These are phyloP conservation scores for Drosophila lowei DNA, from an alignment of 1,140 invertebrate species.

Conservation along the genomic window DNA sequence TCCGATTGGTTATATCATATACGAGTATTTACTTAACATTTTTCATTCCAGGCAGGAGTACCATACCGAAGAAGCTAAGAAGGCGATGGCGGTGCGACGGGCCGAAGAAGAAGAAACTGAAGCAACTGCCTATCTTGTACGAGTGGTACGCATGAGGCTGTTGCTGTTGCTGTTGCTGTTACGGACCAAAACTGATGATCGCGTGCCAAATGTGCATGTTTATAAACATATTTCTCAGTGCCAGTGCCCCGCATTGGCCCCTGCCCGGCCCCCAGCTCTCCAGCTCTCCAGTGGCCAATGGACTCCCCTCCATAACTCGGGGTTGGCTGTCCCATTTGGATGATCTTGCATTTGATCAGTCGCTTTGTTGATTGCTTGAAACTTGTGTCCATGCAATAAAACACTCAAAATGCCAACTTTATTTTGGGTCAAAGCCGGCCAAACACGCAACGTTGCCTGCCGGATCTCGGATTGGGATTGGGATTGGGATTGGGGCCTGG, in stretches of 20 bases:
- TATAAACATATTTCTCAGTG: constrained; percentile 74
- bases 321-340: constrained; percentile 66
- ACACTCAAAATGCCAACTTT: constrained; percentile 81
- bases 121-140: constrained; percentile 48
- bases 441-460: constrained; percentile 78
- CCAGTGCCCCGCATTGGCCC: constrained; percentile 19
- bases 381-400: constrained; percentile 80
- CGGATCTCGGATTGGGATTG: constrained; percentile 18
- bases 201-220: constrained; percentile 80
- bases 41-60: constrained; percentile 10
- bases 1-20: neutral
- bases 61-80: constrained; percentile 1
- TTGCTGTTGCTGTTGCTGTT: constrained; percentile 10
- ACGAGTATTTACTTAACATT: constrained; percentile 26
- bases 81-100: constrained; percentile 2
- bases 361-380: constrained; percentile 80
- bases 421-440: constrained; percentile 77
- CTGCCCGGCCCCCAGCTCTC: neutral
- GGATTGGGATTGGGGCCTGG: constrained; percentile 13
- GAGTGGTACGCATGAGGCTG: constrained; percentile 55
- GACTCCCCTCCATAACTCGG: constrained; percentile 12
- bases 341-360: constrained; percentile 81
- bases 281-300: neutral
- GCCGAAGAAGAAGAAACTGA: constrained; percentile 40
- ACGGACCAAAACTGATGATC: constrained; percentile 72